Base-by-base conservation (phyloP, 2,797 vertebrate species). In the Kryptopterus vitreolus region DNA sequence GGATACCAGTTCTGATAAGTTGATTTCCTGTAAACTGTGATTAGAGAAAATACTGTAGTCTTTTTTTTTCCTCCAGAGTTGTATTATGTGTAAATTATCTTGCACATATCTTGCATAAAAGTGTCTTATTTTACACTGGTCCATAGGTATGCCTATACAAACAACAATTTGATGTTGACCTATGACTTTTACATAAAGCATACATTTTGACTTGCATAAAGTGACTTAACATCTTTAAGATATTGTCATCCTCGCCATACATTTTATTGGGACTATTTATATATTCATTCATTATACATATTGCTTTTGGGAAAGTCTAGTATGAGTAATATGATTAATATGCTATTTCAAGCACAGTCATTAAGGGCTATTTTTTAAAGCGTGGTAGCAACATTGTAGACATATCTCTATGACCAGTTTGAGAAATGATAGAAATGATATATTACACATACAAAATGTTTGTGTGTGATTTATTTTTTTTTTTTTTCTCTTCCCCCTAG, bases 401-500 rank as follows among this genome's bases (percentile, higher is more conserved):
- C 26, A 20, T 26, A 20, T 69, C 66, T 3, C 38, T 48, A 48
- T 24, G 15, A 50, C 24, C 10, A 29, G 26, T 71, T 33, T 7
- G 3, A 22, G 48, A 29, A n/a, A n/a, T n/a, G n/a, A n/a, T n/a
- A n/a, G n/a, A n/a, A n/a, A n/a, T n/a, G n/a, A n/a, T n/a, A n/a
- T n/a, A n/a, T n/a, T n/a, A n/a, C n/a, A n/a, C n/a, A n/a, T n/a
- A n/a, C n/a, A n/a, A n/a, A n/a, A n/a, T n/a, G n/a, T n/a, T n/a
- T n/a, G n/a, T n/a, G 12, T 59, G 18, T 75, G 13, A 31, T 83
- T 70, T 7, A 13, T 16, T 26, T 13, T 31, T 1, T 61, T 16
- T 12, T 6, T 52, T 31, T n/a, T 20, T 18, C 18, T 2, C 10
- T 26, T 38, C 2, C 12, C 3, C 15, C 22, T 85, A 99, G 98